Percentiles rank a stretch among this genome's conserved stretches.
phyloP scores from a whole-genome alignment of 37 sponge, comb jelly and placozoan species.

The Mnemiopsis leidyi region DNA sequence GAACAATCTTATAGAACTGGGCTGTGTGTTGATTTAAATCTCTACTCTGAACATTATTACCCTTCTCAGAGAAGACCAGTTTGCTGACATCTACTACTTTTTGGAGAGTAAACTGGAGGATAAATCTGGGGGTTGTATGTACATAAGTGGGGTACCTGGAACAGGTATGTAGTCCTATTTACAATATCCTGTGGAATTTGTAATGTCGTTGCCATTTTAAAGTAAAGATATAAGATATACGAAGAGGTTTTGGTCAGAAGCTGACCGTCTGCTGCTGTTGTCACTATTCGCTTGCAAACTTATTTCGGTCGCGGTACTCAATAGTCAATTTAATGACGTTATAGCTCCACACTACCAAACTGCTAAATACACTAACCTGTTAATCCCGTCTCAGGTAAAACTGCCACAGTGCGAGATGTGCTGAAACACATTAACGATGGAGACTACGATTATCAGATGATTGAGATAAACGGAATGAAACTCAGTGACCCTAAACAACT shows the following conservation, averaged over 20 bases:
- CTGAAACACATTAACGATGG: slow-evolving; percentile 67
- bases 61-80: slow-evolving; percentile 78
- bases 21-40: no score
- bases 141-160: slow-evolving; percentile 45
- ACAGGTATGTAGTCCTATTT: no score
- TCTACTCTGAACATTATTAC: no score
- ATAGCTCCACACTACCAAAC: no score
- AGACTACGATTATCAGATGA: slow-evolving; percentile 76
- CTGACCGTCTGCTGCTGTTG: no score
- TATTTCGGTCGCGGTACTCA: neutral
- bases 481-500: slow-evolving; percentile 74
- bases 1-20: no score
- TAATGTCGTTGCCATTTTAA: no score
- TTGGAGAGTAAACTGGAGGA: slow-evolving; percentile 77
- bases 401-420: slow-evolving; percentile 90
- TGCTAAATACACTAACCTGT: no score
- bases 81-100: slow-evolving; percentile 77
- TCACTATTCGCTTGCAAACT: neutral
- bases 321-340: neutral
- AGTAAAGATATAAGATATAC: no score
- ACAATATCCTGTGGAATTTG: no score
- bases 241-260: no score
- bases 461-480: slow-evolving; percentile 92
- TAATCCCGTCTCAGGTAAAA: slow-evolving; percentile 76
- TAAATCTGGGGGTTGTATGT: slow-evolving; percentile 81